Conservation (phyloP, 2,888 invertebrate genomes). For the Amitus sp. region DNA sequence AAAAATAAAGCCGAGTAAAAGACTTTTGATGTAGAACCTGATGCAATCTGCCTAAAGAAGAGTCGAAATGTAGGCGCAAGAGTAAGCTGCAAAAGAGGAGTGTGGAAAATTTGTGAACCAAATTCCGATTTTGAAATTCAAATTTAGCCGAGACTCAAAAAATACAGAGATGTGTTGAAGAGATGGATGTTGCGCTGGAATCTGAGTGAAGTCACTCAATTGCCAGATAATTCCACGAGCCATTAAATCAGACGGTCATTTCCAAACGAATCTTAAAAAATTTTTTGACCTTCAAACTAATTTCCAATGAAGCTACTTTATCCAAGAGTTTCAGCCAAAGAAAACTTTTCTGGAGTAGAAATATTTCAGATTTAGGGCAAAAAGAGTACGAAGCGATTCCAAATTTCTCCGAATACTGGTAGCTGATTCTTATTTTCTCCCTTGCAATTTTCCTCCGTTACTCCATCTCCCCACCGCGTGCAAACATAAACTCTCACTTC, state of each 20-base stretch:
- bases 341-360: neutral
- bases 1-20: conserved; percentile 55
- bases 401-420: conserved; percentile 9
- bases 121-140: conserved; percentile 70
- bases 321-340: too few relatives aligned
- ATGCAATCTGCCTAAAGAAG: conserved; percentile 55
- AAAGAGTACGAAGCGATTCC: conserved; percentile 9
- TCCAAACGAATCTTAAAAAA: conserved; percentile 5
- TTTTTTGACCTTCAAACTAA: too few relatives aligned
- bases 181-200: conserved; percentile 55
- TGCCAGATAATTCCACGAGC: conserved; percentile 56
- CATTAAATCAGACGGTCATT: conserved; percentile 32
- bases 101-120: conserved; percentile 68
- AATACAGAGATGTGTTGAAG: conserved; percentile 47
- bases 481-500: conserved; percentile 6
- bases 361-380: conserved; percentile 5
- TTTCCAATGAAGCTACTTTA: too few relatives aligned
- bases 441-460: neutral
- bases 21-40: conserved; percentile 61
- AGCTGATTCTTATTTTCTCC: conserved; percentile 31
- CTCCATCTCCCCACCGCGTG: neutral
- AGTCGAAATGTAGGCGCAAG: conserved; percentile 42
- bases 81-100: conserved; percentile 44
- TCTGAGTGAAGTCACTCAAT: conserved; percentile 55
- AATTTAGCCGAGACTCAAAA: conserved; percentile 65